Evolutionary conservation across 2,113 vertebrate species (phyloP), one percentile per base, ranked within the genome.

Genomic region (Thinocorus orbignyianus): DNA sequence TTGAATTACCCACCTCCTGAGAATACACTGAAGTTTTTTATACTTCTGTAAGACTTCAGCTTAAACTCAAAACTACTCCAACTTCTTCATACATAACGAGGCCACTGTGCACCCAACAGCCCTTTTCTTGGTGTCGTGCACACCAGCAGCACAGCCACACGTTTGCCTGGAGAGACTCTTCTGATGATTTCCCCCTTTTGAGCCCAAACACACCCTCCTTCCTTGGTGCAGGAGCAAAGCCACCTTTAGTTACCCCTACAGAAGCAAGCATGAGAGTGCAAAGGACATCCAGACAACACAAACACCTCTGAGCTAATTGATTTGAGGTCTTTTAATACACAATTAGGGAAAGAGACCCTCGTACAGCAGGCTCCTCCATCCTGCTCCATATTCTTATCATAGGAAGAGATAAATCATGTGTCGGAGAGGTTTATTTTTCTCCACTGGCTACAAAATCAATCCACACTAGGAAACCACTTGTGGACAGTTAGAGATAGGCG

Each of bases 171-270:
- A 25, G 26, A 52, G 23, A 22, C 30, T 20, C 41, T 26, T 35
- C 11, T 17, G 49, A 28, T 4, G 11, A 44, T 33, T 61, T 83
- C 44, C 22, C 48, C 18, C 7, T 52, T 35, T 69, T 19, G 2
- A 51, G 16, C 37, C 68, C 86, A 41, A 64, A 48, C 31, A 62
- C 9, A 22, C 13, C 15, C 28, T 13, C 1, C 18, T 54, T 12
- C 22, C 66, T 12, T 13, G 13, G 35, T 15, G 79, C 55, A 57
- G 58, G 49, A 46, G 24, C 51, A 73, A 37, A 73, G 48, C 24
- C 23, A 2, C 0, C 3, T 18, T 51, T 16, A 44, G 30, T 51
- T 48, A 28, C 10, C 51, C 20, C 70, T 41, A 10, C 35, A 49
- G 25, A 84, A 65, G 49, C 65, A 81, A 95, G 68, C 42, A 42